Percentiles rank a stretch among this genome's conserved stretches.
These are phyloP conservation scores for Tringa solitaria DNA, from an alignment of 2,113 vertebrate genomes.

Conservation along the genomic window DNA sequence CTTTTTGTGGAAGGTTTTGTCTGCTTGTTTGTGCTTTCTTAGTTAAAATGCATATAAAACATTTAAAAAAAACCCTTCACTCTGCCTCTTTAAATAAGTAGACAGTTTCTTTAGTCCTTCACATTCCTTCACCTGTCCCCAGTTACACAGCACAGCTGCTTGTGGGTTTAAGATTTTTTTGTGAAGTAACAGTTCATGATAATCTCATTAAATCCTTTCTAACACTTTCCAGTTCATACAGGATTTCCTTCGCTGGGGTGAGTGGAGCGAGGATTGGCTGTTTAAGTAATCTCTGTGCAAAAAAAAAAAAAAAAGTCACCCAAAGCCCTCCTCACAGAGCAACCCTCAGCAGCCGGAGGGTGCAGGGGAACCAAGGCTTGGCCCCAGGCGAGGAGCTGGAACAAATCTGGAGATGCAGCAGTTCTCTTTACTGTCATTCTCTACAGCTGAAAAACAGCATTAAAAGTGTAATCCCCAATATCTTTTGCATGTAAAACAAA, in stretches of 20 bases:
- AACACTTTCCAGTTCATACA: conserved; percentile 69
- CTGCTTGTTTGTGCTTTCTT: background rate
- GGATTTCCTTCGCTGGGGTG: background rate
- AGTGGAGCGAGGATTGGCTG: background rate
- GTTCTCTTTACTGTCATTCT: background rate
- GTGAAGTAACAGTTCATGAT: conserved; percentile 79
- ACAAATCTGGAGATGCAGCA: background rate
- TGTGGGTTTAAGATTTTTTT: conserved; percentile 28
- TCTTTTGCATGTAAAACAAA: background rate
- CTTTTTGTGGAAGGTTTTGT: background rate
- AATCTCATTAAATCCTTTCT: conserved; percentile 76
- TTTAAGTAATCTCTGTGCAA: conserved; percentile 13
- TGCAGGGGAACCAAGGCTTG: background rate
- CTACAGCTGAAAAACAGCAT: background rate
- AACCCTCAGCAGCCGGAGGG: background rate
- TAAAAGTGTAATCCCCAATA: background rate
- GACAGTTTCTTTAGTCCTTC: background rate
- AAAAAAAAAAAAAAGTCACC: background rate
- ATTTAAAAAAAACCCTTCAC: fast-evolving
- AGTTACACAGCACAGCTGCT: conserved; percentile 60
- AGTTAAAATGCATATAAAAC: background rate
- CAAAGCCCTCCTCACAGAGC: background rate
- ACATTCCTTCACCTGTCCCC: conserved; percentile 57
- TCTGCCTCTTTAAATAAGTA: conserved; percentile 18
- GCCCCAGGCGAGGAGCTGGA: background rate